These are phyloP conservation scores for Cyphomyrus plagiostoma DNA, from an alignment of 2,113 vertebrate species.

Conservation along the genomic window DNA sequence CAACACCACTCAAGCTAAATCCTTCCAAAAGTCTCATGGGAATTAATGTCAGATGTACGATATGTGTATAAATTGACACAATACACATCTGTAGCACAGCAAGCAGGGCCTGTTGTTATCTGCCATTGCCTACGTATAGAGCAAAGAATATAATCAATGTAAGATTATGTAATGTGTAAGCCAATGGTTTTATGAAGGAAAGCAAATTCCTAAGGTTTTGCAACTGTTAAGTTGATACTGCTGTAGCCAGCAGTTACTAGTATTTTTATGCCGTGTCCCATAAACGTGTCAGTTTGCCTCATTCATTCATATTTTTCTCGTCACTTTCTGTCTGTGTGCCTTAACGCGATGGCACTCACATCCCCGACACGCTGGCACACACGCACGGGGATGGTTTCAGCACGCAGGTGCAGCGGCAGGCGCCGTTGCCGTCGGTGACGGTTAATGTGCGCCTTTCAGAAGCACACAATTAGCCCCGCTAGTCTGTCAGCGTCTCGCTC, in stretches of 20 bases:
- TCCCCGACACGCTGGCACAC: neutral
- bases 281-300: neutral
- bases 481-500: constrained; percentile 16
- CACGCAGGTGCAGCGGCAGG: constrained; percentile 30
- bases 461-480: constrained; percentile 29
- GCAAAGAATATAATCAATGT: neutral
- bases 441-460: constrained; percentile 24
- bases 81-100: neutral
- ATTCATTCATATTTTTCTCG: neutral
- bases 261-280: neutral
- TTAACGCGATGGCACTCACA: neutral
- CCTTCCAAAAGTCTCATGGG: neutral
- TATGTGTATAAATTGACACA: neutral
- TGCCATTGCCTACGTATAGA: neutral
- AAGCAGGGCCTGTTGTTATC: neutral
- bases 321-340: neutral
- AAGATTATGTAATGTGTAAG: neutral
- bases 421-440: constrained; percentile 13
- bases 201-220: neutral
- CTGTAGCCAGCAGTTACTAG: neutral
- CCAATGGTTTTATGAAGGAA: neutral
- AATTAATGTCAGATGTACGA: neutral
- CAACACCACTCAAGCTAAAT: neutral
- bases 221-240: neutral
- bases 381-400: constrained; percentile 27